Evolutionary conservation across 2,888 invertebrate genomes (phyloP), one percentile per base, ranked within the genome.

Genomic region (Sthenelais limicola): DNA sequence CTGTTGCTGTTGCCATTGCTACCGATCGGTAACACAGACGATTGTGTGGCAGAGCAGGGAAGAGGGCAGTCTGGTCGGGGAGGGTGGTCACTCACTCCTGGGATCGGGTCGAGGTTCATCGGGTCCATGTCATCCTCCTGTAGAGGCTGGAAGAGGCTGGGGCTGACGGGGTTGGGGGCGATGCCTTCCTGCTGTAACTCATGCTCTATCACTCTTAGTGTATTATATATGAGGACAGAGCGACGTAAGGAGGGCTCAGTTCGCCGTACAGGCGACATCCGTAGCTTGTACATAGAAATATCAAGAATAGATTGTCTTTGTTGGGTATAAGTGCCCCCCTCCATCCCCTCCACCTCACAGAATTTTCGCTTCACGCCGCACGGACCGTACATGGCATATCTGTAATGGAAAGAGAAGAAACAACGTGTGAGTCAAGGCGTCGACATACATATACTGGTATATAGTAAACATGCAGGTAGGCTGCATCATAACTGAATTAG

Each of bases 141-240:
- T 30, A 70, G 4, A 85, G 79, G 72, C 71, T 74, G 66, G 72
- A 74, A 51, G 33, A 76, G 38, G 79, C 51, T 12, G 78, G 62
- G 62, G 21, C 21, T 35, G 38, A 62, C 68, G 15, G 80, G 74
- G 43, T 76, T 78, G 51, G 78, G 72, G 26, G 75, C 73, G 38
- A 88, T 82, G 35, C 90, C 90, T 78, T 90, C 90, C 72, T 85
- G 83, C 35, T 81, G 78, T 91, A 96, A 94, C 89, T 96, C 96
- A 28, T 32, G 30, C 62, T 96, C 96, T 84, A 96, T 93, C 86
- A 93, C 92, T 86, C 95, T 92, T 78, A 96, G 88, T 72, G 96
- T 96, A 89, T 96, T 96, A 90, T 95, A 95, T 83, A 97, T 96
- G 76, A 97, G 92, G 85, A 97, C 96, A 62, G 95, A 96, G 77